phyloP scores from a whole-genome alignment of 2,888 invertebrate genomes.

The Gerris lacustris region DNA sequence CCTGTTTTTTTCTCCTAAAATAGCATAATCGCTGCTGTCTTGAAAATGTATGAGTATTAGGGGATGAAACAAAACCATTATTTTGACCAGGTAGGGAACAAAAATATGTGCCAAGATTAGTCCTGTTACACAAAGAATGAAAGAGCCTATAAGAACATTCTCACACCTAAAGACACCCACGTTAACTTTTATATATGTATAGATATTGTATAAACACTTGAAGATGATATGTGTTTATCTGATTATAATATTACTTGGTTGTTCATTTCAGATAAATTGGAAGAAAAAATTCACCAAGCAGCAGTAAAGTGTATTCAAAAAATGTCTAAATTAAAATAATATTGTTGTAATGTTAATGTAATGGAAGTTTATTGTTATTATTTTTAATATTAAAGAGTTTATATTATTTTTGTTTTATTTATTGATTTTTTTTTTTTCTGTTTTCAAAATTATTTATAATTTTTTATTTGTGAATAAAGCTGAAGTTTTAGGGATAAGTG shows the following conservation, averaged over 20 bases:
- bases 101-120: too few relatives aligned
- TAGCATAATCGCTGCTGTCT: too few relatives aligned
- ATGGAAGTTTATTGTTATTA: background rate
- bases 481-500: background rate
- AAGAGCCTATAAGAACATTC: too few relatives aligned
- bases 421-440: background rate
- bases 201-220: too few relatives aligned
- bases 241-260: background rate
- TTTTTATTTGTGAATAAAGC: background rate
- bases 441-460: background rate
- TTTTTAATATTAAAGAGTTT: background rate
- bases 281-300: slow-evolving; percentile 61
- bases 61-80: too few relatives aligned
- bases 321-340: slow-evolving; percentile 36
- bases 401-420: background rate
- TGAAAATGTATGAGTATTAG: too few relatives aligned
- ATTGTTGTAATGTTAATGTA: background rate
- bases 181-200: too few relatives aligned
- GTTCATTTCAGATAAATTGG: slow-evolving; percentile 54
- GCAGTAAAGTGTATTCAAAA: slow-evolving; percentile 57
- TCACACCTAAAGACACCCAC: too few relatives aligned
- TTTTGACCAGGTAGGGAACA: too few relatives aligned
- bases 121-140: too few relatives aligned
- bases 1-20: too few relatives aligned
- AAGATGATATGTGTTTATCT: too few relatives aligned